Percentiles rank a stretch among this genome's conserved stretches.
Evolutionary conservation across 2,113 vertebrate genomes (phyloP).

Genomic region (Parotia lawesii): DNA sequence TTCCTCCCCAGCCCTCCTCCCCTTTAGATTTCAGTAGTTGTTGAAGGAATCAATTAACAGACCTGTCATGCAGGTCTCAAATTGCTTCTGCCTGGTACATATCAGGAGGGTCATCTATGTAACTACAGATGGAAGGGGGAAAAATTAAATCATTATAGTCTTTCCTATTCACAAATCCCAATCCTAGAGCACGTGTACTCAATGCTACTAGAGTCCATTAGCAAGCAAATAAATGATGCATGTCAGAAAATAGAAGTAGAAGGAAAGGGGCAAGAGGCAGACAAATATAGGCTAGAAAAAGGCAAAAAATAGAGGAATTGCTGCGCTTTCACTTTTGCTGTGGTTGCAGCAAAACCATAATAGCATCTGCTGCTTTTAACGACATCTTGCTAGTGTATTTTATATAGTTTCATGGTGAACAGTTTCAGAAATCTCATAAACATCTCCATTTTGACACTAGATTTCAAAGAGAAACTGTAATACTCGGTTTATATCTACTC

Average conservation of each 20-base stretch:
- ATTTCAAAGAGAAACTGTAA: slow-evolving; percentile 1
- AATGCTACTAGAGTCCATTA: neutral
- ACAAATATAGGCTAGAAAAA: neutral
- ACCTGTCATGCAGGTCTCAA: neutral
- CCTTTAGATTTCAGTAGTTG: neutral
- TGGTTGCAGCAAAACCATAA: neutral
- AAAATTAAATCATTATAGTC: neutral
- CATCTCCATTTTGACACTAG: neutral
- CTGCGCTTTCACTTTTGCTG: neutral
- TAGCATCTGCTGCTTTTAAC: slow-evolving; percentile 30
- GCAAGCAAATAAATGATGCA: neutral
- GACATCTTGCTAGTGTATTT: neutral
- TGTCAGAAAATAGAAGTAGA: neutral
- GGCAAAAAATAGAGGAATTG: neutral
- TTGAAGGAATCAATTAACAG: slow-evolving; percentile 9
- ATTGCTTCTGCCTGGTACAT: neutral
- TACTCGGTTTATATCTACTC: neutral
- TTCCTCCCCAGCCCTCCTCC: neutral
- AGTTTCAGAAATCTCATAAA: slow-evolving; percentile 1
- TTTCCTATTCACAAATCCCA: slow-evolving; percentile 13
- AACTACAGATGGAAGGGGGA: neutral
- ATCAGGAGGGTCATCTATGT: neutral
- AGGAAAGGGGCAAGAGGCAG: neutral
- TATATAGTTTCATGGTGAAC: neutral
- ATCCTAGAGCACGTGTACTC: neutral